Base-by-base conservation (phyloP, 2,797 vertebrate genomes). In the Halcyon leucocephala region DNA sequence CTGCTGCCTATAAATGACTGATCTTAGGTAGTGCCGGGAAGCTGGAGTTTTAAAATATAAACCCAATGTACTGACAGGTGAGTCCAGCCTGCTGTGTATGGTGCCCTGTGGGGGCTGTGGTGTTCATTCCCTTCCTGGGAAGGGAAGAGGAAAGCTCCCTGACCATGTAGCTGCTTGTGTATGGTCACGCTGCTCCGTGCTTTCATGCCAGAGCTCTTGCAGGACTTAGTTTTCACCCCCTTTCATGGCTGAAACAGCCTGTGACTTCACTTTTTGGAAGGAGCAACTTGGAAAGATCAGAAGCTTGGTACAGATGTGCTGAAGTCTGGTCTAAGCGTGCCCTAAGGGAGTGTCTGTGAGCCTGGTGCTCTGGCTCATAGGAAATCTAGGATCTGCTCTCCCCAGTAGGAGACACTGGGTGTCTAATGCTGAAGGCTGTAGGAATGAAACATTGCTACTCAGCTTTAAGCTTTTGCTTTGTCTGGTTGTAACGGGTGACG, bases 121-220 rank as follows among this genome's bases (percentile, higher is more conserved):
- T 35, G 16, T n/a, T 35, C 4, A 4, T 57, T 62, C 31, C 2
- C 7, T 41, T 69, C 33, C 60, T 1, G 3, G 81, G 25, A 58
- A 70, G 22, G 49, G 29, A 29, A 65, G 41, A 82, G 17, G 54
- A 28, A 72, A 49, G 64, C 25, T 69, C 29, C 11, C n/a, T 44
- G 51, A 66, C n/a, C 6, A 2, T 0, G 0, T 25, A 33, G 51
- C 33, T 57, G 41, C 42, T 61, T 51, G 11, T 37, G 4, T 2
- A 3, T 24, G 42, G 26, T 90, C 55, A 39, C 14, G 3, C 12
- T 0, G 2, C 16, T 35, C 0, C 0, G 12, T 74, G 48, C 39
- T 84, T 91, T 74, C 28, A 37, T 1, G 1, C 26, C 26, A 42
- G 62, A 64, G 21, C 49, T 64, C 44, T 67, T 57, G 41, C 7